Evolutionary conservation across 1,140 invertebrate species (phyloP).

Genomic region (Caenorhabditis briggsae): DNA sequence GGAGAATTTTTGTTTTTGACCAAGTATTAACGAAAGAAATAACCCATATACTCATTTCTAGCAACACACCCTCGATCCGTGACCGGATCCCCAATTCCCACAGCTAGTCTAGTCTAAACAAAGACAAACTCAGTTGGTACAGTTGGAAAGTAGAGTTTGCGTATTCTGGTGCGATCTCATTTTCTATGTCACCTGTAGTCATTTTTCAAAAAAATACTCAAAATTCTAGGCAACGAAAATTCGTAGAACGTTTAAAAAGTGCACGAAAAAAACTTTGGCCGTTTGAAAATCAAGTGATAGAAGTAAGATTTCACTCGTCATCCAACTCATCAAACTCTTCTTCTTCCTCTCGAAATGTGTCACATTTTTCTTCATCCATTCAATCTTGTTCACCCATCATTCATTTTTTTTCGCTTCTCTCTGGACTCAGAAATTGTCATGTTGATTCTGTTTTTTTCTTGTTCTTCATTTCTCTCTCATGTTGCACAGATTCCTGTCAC

Average conservation of each 20-base stretch:
- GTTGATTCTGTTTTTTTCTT: slow-evolving; percentile 43
- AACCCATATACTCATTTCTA: too few relatives aligned
- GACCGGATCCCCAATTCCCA: too few relatives aligned
- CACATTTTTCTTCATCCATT: background rate
- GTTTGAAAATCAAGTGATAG: background rate
- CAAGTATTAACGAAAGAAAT: too few relatives aligned
- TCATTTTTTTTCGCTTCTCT: background rate
- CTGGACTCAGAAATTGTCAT: slow-evolving; percentile 1
- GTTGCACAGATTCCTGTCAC: slow-evolving; percentile 29
- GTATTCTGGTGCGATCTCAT: too few relatives aligned
- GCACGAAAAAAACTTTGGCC: background rate
- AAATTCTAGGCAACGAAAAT: background rate
- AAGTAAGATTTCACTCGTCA: background rate
- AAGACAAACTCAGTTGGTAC: too few relatives aligned
- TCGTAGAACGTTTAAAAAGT: background rate
- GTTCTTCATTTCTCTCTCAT: background rate
- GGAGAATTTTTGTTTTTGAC: too few relatives aligned
- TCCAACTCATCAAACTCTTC: slow-evolving; percentile 2
- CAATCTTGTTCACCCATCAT: background rate
- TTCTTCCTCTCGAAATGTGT: background rate
- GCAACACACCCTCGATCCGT: too few relatives aligned
- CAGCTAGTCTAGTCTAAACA: too few relatives aligned
- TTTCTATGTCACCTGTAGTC: background rate
- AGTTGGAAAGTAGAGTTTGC: too few relatives aligned
- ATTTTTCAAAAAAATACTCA: background rate